Conservation (phyloP, 1,140 invertebrate genomes). For the Lysiphlebus fabarum region DNA sequence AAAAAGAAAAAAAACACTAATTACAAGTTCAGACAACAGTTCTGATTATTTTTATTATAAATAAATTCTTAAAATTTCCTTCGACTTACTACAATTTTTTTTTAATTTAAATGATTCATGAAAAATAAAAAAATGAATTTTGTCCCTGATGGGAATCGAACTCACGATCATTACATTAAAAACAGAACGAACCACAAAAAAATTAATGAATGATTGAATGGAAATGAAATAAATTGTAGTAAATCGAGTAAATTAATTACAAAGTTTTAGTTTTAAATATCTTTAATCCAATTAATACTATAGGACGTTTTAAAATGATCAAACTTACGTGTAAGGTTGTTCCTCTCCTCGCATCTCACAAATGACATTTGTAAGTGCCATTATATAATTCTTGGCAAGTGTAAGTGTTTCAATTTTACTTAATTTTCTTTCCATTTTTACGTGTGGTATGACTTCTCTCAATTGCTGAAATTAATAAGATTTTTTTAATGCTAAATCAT, state of each 20-base stretch:
- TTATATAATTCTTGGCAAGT: constrained; percentile 86
- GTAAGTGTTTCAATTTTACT: constrained; percentile 87
- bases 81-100: too few relatives aligned
- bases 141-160: too few relatives aligned
- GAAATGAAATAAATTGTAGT: too few relatives aligned
- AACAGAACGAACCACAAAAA: too few relatives aligned
- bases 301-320: constrained; percentile 3
- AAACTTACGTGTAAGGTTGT: constrained; percentile 61
- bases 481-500: background rate
- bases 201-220: too few relatives aligned
- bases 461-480: constrained; percentile 60
- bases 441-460: constrained; percentile 82
- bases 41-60: constrained; percentile 5
- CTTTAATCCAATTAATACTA: too few relatives aligned
- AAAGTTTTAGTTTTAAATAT: too few relatives aligned
- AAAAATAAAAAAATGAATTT: too few relatives aligned
- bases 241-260: too few relatives aligned
- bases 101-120: too few relatives aligned
- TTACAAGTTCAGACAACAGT: background rate
- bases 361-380: constrained; percentile 84
- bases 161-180: too few relatives aligned
- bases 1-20: too few relatives aligned
- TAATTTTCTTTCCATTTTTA: constrained; percentile 78
- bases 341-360: constrained; percentile 73
- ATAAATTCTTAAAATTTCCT: constrained; percentile 5